Conservation (phyloP, 2,888 invertebrate species). For the Boloria euphrosyne region DNA sequence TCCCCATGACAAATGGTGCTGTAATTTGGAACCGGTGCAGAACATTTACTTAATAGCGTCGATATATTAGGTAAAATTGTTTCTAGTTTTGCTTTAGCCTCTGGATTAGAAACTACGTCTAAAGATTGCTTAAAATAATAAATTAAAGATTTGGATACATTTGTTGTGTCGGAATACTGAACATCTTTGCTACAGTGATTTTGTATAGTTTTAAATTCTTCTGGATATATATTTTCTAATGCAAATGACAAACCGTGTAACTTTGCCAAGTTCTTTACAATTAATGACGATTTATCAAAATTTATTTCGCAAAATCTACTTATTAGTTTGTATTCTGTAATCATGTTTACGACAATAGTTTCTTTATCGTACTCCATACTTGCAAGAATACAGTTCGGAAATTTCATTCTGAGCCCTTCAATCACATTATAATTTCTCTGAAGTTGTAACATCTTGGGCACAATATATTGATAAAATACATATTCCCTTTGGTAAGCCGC, state of each 20-base stretch:
- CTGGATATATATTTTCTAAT: constrained; percentile 51
- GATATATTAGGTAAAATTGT: constrained; percentile 53
- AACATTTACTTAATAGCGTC: constrained; percentile 55
- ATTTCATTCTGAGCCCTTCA: constrained; percentile 66
- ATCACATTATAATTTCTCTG: constrained; percentile 56
- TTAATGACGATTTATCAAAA: constrained; percentile 54
- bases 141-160: constrained; percentile 53
- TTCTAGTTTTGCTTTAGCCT: constrained; percentile 50
- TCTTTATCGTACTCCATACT: constrained; percentile 57
- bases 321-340: constrained; percentile 45
- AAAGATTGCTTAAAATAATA: constrained; percentile 60
- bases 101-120: constrained; percentile 52
- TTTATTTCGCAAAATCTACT: constrained; percentile 55
- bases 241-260: constrained; percentile 63
- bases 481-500: constrained; percentile 58
- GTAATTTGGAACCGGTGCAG: constrained; percentile 48
- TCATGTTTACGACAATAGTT: constrained; percentile 49
- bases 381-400: constrained; percentile 59
- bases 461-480: constrained; percentile 50
- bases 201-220: constrained; percentile 53
- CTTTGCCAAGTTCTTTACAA: constrained; percentile 64
- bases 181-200: constrained; percentile 53
- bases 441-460: constrained; percentile 55
- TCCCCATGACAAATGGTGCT: constrained; percentile 67
- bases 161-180: constrained; percentile 57